Evolutionary conservation across 2,797 vertebrate species (phyloP), one percentile per base, ranked within the genome.

Genomic region (Coreius guichenoti): DNA sequence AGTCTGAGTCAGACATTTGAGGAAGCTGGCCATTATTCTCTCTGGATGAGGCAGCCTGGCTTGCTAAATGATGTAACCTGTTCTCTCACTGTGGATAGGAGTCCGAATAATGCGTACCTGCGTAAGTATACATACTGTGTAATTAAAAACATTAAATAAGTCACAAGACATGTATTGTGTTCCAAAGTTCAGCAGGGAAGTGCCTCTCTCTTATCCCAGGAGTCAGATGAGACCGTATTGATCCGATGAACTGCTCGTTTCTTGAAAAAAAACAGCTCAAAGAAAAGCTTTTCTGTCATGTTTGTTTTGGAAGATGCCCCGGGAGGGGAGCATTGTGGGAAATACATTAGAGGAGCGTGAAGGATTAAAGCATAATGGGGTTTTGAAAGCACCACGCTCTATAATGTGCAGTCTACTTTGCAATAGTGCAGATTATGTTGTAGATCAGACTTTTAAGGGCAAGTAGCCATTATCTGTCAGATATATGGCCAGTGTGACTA

Each of bases 321-420:
- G 43, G n/a, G 87, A 89, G 91, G 84, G 89, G 88, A 91, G 92
- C 90, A 94, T 92, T 95, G 93, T 93, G 93, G 93, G 93, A 93
- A 95, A 95, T 95, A 94, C 95, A 96, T 96, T 96, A 96, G 95
- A 88, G 91, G 92, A 93, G 93, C 90, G 91, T 91, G 90, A 92
- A 94, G 95, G 95, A 96, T 95, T 96, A 95, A 92, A 93, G 76
- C 93, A 89, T 96, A 95, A 96, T 96, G 95, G 95, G 93, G 93
- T 94, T 95, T 94, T 96, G 94, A 96, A 95, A 96, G 95, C 94
- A 88, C 91, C 93, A 93, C 89, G 91, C 91, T 94, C 93, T 92
- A 93, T 96, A 95, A 96, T 95, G 95, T 91, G 93, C 94, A 93
- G 93, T 94, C 93, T 94, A 94, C 93, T 96, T 95, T 94, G 94